phyloP scores from a whole-genome alignment of 2,113 vertebrate genomes.

The Tetrax tetrax region DNA sequence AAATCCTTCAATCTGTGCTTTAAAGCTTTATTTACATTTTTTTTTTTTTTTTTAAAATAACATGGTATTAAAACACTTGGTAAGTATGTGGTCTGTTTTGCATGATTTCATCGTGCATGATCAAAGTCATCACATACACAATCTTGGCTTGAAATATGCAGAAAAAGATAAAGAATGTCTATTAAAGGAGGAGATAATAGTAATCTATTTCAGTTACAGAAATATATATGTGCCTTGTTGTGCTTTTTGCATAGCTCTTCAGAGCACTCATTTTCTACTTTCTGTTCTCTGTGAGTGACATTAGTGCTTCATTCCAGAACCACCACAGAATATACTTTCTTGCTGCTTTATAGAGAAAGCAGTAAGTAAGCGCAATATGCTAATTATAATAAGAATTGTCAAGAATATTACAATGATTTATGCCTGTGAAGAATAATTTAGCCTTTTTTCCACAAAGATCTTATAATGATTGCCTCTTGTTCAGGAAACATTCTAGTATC shows the following conservation, averaged over 20 bases:
- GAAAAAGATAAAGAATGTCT: neutral
- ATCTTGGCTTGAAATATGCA: neutral
- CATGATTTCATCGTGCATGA: neutral
- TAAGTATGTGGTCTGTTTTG: neutral
- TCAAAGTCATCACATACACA: neutral
- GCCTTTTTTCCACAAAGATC: neutral
- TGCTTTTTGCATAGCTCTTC: neutral
- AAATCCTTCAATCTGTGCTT: neutral
- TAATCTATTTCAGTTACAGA: neutral
- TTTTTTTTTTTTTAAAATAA: neutral
- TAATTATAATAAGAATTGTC: constrained; percentile 18
- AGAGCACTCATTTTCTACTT: neutral
- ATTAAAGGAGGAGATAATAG: neutral
- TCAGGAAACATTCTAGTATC: neutral
- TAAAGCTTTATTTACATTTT: neutral
- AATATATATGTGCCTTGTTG: neutral
- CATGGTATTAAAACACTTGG: neutral
- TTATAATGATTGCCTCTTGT: neutral
- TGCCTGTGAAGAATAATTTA: constrained; percentile 14
- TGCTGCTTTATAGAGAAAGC: neutral
- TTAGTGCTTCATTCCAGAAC: neutral
- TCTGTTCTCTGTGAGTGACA: neutral
- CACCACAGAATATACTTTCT: neutral
- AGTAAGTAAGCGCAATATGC: neutral
- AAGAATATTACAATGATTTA: constrained; percentile 10